Conservation (phyloP, 2,888 invertebrate species). For the Endotricha flammealis region DNA sequence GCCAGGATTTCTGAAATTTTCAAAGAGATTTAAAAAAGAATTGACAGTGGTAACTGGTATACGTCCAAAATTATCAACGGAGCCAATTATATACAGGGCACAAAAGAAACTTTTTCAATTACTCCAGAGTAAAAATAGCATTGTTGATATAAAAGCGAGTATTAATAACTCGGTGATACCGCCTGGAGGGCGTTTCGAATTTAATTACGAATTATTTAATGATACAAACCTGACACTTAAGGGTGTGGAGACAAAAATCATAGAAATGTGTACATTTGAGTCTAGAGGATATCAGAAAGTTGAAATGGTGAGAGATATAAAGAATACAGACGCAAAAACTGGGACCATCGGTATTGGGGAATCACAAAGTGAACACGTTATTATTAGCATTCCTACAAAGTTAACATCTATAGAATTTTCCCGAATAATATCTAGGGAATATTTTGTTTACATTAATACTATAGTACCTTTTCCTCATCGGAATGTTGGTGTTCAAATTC, state of each 20-base stretch:
- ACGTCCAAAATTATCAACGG: slow-evolving; percentile 25
- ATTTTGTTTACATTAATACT: slow-evolving; percentile 27
- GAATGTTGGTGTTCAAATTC: slow-evolving; percentile 28
- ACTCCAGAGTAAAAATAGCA: slow-evolving; percentile 27
- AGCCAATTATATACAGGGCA: slow-evolving; percentile 28
- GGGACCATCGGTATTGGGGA: slow-evolving; percentile 21
- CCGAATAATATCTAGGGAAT: slow-evolving; percentile 31
- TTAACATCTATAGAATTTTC: slow-evolving; percentile 28
- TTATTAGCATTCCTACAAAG: slow-evolving; percentile 22
- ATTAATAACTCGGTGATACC: slow-evolving; percentile 27
- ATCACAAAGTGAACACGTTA: slow-evolving; percentile 18
- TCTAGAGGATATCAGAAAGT: slow-evolving; percentile 17
- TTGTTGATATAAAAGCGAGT: slow-evolving; percentile 30
- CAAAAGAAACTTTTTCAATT: slow-evolving; percentile 30
- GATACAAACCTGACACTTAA: slow-evolving; percentile 29
- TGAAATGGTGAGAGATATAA: slow-evolving; percentile 18
- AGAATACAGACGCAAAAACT: slow-evolving; percentile 27
- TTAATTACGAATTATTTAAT: slow-evolving; percentile 32
- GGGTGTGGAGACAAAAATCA: slow-evolving; percentile 27
- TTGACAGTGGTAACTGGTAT: slow-evolving; percentile 30
- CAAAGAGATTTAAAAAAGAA: slow-evolving; percentile 32
- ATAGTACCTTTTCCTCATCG: slow-evolving; percentile 31
- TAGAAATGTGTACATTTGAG: slow-evolving; percentile 27
- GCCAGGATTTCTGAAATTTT: slow-evolving; percentile 29
- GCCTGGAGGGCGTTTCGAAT: slow-evolving; percentile 26